A percentile compares a stretch with the other conserved stretches of the same genome.
Conservation (phyloP, 1,140 invertebrate genomes). For the Trachelipus rathkii region DNA sequence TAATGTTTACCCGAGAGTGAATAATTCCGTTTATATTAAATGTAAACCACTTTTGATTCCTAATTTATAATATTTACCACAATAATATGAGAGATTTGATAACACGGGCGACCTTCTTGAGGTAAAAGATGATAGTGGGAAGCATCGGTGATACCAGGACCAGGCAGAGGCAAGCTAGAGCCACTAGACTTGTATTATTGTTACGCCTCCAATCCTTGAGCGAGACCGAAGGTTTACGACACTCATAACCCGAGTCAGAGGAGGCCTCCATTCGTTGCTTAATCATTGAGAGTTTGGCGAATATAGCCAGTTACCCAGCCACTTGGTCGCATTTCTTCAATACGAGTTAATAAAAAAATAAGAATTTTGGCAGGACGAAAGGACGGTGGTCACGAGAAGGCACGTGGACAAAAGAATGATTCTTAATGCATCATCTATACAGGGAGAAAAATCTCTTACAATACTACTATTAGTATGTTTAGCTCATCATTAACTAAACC, state of each 20-base stretch:
- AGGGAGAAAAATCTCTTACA: too few species aligned
- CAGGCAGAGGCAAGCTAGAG: conserved; percentile 29
- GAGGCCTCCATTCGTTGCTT: conserved; percentile 45
- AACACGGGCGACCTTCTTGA: conserved; percentile 39
- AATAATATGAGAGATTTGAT: conserved; percentile 38
- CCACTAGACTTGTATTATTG: conserved; percentile 43
- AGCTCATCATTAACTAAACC: too few species aligned
- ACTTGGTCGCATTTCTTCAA: conserved; percentile 37
- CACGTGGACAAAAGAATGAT: not conserved
- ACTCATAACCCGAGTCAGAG: conserved; percentile 46
- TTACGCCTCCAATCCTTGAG: conserved; percentile 47
- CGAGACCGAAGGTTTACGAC: conserved; percentile 46
- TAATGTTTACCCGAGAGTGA: not conserved
- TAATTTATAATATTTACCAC: conserved; percentile 6
- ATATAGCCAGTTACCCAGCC: conserved; percentile 45
- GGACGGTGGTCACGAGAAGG: not conserved
- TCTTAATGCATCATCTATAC: too few species aligned
- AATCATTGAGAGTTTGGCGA: conserved; percentile 45
- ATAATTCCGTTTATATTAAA: not conserved
- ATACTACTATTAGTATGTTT: too few species aligned
- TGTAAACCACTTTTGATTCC: not conserved
- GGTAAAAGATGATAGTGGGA: conserved; percentile 37
- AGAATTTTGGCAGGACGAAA: conserved; percentile 1
- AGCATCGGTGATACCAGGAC: conserved; percentile 27
- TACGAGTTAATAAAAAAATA: not conserved